These are phyloP conservation scores for Prunella himalayana DNA, from an alignment of 2,113 vertebrate genomes.

Conservation along the genomic window DNA sequence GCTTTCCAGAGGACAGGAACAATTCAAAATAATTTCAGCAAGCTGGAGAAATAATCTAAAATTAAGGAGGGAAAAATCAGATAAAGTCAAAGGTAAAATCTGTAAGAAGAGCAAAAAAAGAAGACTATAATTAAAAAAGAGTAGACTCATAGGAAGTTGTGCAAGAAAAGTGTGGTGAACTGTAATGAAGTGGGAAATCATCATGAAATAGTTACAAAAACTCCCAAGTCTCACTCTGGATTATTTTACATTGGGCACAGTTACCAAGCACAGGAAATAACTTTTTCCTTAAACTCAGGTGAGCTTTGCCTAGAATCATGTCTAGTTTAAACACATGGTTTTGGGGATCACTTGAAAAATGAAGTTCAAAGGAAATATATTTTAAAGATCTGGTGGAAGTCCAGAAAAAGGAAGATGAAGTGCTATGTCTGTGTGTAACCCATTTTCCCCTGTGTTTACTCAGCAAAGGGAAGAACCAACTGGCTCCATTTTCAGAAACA, in stretches of 20 bases:
- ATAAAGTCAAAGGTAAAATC: not conserved
- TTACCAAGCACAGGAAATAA: not conserved
- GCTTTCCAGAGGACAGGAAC: not conserved
- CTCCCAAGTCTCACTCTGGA: not conserved
- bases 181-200: not conserved
- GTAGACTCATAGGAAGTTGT: not conserved
- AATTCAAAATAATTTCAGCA: not conserved
- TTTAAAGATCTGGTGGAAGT: not conserved
- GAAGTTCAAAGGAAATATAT: not conserved
- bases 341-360: not conserved
- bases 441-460: not conserved
- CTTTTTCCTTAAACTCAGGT: not conserved
- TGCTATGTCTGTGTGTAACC: accelerated
- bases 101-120: not conserved
- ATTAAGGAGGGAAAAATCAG: not conserved
- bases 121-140: not conserved
- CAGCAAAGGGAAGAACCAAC: not conserved
- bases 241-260: not conserved
- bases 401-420: not conserved
- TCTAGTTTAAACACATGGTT: not conserved
- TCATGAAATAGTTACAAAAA: not conserved
- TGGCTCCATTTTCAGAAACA: not conserved
- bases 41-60: not conserved
- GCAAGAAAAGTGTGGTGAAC: not conserved
- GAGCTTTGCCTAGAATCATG: not conserved